Percentiles rank a stretch among this genome's conserved stretches.
phyloP scores from a whole-genome alignment of 2,113 vertebrate species.

The Poicephalus gulielmi region DNA sequence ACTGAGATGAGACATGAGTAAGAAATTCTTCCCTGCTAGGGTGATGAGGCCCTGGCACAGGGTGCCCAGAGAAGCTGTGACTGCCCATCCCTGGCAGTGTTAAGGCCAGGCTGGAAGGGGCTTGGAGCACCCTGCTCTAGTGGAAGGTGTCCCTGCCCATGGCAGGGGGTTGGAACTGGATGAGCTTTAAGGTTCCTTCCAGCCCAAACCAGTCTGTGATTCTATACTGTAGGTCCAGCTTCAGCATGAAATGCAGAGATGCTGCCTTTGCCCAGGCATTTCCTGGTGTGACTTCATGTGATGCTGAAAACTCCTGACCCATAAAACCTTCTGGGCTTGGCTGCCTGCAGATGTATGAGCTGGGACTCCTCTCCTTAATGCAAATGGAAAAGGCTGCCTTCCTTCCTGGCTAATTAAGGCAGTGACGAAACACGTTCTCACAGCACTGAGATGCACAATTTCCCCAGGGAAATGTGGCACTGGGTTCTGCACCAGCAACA shows the following conservation, averaged over 20 bases:
- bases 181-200: background rate
- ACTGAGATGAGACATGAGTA: background rate
- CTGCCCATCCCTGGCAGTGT: background rate
- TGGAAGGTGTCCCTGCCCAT: background rate
- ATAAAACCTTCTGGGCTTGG: slow-evolving; percentile 15
- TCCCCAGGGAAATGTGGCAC: background rate
- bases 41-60: background rate
- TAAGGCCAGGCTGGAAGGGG: background rate
- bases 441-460: background rate
- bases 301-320: slow-evolving; percentile 11
- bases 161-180: background rate
- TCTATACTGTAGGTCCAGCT: background rate
- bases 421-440: background rate
- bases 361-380: background rate
- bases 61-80: background rate
- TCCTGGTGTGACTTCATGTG: background rate
- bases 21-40: background rate
- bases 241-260: slow-evolving; percentile 10
- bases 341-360: slow-evolving; percentile 36
- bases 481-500: background rate
- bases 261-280: background rate
- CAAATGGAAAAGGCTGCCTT: slow-evolving; percentile 19
- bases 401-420: slow-evolving; percentile 19
- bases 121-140: background rate
- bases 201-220: background rate